phyloP scores from a whole-genome alignment of 2,797 vertebrate genomes.

The Rhincodon typus region DNA sequence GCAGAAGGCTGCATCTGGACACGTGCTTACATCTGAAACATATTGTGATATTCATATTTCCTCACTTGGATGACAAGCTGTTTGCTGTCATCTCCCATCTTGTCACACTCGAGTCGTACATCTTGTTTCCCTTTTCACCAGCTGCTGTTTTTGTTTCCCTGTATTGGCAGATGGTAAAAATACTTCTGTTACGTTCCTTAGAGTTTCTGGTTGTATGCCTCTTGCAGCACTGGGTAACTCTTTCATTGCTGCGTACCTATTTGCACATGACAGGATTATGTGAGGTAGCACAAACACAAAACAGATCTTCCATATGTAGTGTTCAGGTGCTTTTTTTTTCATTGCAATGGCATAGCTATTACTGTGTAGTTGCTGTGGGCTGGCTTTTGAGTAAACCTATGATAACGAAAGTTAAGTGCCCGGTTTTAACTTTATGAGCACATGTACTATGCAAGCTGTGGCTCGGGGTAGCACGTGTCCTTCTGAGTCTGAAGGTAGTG shows the following conservation, averaged over 20 bases:
- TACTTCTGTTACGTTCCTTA: constrained; percentile 54
- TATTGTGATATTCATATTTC: constrained; percentile 60
- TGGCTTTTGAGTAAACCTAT: background rate
- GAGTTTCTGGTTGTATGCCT: constrained; percentile 43
- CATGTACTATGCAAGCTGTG: background rate
- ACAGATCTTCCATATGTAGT: background rate
- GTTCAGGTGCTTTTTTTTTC: background rate
- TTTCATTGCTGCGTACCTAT: background rate
- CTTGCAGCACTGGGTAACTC: constrained; percentile 22
- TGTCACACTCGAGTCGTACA: constrained; percentile 85
- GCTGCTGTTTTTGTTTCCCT: constrained; percentile 71
- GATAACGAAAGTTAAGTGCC: background rate
- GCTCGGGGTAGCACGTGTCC: too few species aligned
- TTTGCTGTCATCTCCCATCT: constrained; percentile 95
- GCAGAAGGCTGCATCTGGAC: constrained; percentile 76
- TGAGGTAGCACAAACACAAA: background rate
- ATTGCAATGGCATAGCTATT: too few species aligned
- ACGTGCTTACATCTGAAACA: constrained; percentile 67
- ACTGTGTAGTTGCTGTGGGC: background rate
- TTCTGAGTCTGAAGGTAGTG: background rate
- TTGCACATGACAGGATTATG: background rate
- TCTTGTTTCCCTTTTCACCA: constrained; percentile 79
- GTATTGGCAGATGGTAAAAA: constrained; percentile 76
- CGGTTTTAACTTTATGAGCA: background rate
- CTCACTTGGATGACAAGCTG: constrained; percentile 75